phyloP scores from a whole-genome alignment of 2,888 invertebrate genomes.

The Prosopocoilus inquinatus region DNA sequence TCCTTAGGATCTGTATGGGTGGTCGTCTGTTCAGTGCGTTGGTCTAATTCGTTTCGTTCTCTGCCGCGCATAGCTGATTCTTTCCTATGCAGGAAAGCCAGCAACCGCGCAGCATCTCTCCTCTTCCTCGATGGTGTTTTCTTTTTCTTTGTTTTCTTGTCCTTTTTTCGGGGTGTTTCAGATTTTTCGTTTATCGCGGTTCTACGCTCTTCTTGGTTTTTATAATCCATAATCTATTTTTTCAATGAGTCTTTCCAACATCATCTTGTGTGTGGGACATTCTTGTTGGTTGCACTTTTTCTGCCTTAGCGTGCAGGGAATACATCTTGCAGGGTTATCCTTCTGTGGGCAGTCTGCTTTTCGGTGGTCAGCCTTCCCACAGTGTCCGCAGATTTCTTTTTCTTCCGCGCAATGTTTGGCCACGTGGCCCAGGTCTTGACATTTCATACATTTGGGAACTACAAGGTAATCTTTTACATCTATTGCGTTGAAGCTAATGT shows the following conservation, averaged over 20 bases:
- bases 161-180: neutral
- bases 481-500: constrained; percentile 1
- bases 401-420: constrained; percentile 1
- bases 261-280: constrained; percentile 4
- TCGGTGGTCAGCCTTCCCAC: constrained; percentile 1
- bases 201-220: neutral
- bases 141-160: neutral
- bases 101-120: neutral
- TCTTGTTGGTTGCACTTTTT: neutral
- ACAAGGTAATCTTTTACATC: constrained; percentile 9
- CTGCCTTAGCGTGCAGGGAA: neutral
- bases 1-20: no score
- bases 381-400: constrained; percentile 1
- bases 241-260: constrained; percentile 10
- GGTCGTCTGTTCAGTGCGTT: no score
- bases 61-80: no score
- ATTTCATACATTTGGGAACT: constrained; percentile 5
- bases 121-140: constrained; percentile 3
- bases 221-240: constrained; percentile 11
- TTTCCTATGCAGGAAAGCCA: no score
- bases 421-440: constrained; percentile 7
- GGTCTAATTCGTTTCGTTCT: no score
- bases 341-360: neutral
- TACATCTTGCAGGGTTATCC: neutral
- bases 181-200: no score